Base-by-base conservation (phyloP, 2,797 vertebrate species). In the Rhinatrema bivittatum region DNA sequence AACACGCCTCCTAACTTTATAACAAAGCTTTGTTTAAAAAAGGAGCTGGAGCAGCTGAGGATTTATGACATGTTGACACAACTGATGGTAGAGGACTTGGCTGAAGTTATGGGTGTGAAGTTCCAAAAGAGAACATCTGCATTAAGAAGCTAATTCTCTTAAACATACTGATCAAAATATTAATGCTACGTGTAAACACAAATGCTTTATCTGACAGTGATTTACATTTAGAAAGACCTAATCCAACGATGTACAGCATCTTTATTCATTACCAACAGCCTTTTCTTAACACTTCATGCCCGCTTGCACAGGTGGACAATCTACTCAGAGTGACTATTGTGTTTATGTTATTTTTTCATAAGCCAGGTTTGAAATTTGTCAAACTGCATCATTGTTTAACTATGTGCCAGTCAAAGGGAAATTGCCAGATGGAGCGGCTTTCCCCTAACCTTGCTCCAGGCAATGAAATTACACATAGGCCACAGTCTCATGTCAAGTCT, bases 321-420 rank as follows among this genome's bases (percentile, higher is more conserved):
- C 80, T 74, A 77, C 75, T 76, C 71, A 50, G 66, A 70, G 72
- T 70, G 62, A 77, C 78, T 75, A 72, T 86, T 76, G 77, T 81
- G 76, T 91, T 83, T 84, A 92, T 87, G 84, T 90, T 89, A 89
- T 87, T 89, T 87, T 90, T 90, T 88, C 89, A 87, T 90, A 91
- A 88, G 75, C 87, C 82, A 68, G 76, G 81, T 82, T 90, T 85
- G 78, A 90, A 88, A 92, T 94, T 91, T 90, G 89, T 96, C 91
- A 94, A 89, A 89, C 88, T 86, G 78, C 89, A 89, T 91, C 87
- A 87, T 82, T 94, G 91, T 94, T 91, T 88, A 87, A 73, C 66
- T 84, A 83, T 76, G 78, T 83, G 86, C 86, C 90, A 82, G 79
- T 93, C 87, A 86, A 82, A 86, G 55, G 65, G 74, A 65, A 58